Percentiles rank a stretch among this genome's conserved stretches.
phyloP scores from a whole-genome alignment of 2,797 vertebrate species.

The Parauchenoglanis ngamensis region DNA sequence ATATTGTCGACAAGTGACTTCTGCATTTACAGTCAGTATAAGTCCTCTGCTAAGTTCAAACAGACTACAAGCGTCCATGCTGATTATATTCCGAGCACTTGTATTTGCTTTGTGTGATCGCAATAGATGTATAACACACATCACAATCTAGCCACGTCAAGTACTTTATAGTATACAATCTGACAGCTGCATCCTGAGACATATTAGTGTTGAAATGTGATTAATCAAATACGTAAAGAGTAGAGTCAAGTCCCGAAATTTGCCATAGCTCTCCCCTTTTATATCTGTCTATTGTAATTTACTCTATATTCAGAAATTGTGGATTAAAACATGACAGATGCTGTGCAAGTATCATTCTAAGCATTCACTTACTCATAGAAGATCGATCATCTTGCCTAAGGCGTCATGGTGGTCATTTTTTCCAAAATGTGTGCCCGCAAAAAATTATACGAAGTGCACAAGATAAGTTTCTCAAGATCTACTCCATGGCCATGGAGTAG shows the following conservation, averaged over 20 bases:
- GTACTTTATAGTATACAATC: not conserved
- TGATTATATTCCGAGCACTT: not conserved
- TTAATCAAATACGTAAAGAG: not conserved
- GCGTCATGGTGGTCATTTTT: not conserved
- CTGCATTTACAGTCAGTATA: not conserved
- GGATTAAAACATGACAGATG: not conserved
- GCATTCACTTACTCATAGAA: not conserved
- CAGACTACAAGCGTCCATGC: no score
- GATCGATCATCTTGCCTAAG: not conserved
- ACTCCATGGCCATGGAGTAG: not conserved
- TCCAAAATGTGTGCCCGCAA: not conserved
- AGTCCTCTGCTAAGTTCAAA: not conserved
- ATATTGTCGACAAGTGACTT: not conserved
- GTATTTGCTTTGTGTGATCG: not conserved
- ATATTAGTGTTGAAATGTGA: not conserved
- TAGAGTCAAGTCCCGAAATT: not conserved
- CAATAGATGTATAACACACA: not conserved
- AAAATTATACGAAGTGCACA: not conserved
- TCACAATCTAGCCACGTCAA: not conserved
- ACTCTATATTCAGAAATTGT: not conserved
- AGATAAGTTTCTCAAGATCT: not conserved
- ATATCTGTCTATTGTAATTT: not conserved
- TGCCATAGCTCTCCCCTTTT: not conserved
- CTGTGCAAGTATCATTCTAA: not conserved
- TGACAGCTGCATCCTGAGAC: not conserved